Conservation (phyloP, 2,888 invertebrate genomes). For the Xylocampa areola region DNA sequence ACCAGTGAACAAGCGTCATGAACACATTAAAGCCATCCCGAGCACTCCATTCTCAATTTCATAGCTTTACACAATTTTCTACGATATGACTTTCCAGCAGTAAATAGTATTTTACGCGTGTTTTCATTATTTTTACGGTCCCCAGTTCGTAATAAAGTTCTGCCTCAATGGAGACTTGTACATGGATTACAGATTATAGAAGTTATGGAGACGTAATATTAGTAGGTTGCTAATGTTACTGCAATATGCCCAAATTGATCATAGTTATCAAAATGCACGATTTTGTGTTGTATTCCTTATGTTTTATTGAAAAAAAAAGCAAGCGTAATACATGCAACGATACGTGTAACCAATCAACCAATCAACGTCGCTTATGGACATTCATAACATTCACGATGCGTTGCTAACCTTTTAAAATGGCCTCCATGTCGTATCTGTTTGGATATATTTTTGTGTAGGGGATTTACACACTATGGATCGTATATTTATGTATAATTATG, state of each 20-base stretch:
- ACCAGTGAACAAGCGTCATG: conserved; percentile 7
- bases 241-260: background rate
- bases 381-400: no score
- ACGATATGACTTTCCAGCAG: conserved; percentile 41
- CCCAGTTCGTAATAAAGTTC: conserved; percentile 52
- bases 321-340: no score
- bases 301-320: no score
- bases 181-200: conserved; percentile 27
- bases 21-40: conserved; percentile 1
- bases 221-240: background rate
- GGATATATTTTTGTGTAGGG: no score
- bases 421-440: no score
- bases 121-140: conserved; percentile 62
- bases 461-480: no score
- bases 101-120: conserved; percentile 56
- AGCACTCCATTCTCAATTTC: conserved; percentile 16
- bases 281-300: no score
- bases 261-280: background rate
- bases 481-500: no score
- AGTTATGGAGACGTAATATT: background rate
- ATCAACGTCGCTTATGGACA: no score
- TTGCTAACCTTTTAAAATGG: no score
- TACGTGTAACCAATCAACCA: no score
- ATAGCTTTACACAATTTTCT: conserved; percentile 48
- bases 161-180: conserved; percentile 34